phyloP scores from a whole-genome alignment of 2,797 vertebrate species.

The Saguinus oedipus region DNA sequence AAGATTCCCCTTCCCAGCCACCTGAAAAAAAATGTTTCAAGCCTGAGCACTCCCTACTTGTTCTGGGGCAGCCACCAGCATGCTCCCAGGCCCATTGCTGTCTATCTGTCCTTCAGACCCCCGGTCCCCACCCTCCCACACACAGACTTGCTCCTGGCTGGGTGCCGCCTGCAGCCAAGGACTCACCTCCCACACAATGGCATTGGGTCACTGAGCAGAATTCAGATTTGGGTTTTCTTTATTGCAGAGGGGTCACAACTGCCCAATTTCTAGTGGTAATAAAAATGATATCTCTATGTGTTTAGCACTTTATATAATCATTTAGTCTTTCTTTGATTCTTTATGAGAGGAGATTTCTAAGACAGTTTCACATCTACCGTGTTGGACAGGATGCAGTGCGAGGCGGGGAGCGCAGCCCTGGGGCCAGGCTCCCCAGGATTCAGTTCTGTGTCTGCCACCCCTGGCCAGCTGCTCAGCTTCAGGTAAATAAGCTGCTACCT shows the following conservation, averaged over 20 bases:
- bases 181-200: neutral
- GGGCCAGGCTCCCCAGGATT: neutral
- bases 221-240: neutral
- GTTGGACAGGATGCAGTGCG: fast-evolving
- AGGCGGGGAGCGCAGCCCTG: too few relatives aligned
- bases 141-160: neutral
- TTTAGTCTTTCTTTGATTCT: neutral
- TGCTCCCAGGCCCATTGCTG: fast-evolving
- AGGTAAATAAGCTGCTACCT: neutral
- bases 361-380: neutral
- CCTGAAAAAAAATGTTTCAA: slow-evolving; percentile 54
- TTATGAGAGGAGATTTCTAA: neutral
- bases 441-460: neutral
- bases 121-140: fast-evolving
- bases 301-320: neutral
- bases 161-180: fast-evolving
- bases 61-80: neutral
- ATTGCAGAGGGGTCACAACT: neutral
- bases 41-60: neutral
- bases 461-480: neutral
- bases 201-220: neutral
- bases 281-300: neutral
- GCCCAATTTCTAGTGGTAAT: neutral
- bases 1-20: slow-evolving; percentile 52
- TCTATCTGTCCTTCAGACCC: neutral